A percentile compares a stretch with the other conserved stretches of the same genome.
phyloP scores from a whole-genome alignment of 2,797 vertebrate species.

The Zalophus californianus region DNA sequence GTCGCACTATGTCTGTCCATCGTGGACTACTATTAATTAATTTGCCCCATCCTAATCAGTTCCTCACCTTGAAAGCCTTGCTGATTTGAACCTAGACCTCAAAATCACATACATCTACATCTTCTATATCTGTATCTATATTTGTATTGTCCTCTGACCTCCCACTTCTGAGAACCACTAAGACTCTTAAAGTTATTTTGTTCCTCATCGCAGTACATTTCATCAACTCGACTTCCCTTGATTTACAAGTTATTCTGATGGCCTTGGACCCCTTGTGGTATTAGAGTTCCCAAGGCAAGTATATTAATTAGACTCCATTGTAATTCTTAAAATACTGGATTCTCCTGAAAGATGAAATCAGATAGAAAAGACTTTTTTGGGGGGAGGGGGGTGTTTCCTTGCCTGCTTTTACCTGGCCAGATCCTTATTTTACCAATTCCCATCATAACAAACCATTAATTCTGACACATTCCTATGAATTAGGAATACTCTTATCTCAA shows the following conservation, averaged over 20 bases:
- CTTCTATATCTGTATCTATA: background rate
- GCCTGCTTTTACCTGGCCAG: background rate
- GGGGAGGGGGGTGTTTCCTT: background rate
- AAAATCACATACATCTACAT: background rate
- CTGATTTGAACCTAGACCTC: background rate
- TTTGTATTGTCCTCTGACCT: background rate
- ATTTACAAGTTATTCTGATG: background rate
- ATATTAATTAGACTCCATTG: background rate
- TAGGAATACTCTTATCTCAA: slow-evolving; percentile 64
- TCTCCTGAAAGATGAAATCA: slow-evolving; percentile 8
- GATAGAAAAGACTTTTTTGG: background rate
- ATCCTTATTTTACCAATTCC: background rate
- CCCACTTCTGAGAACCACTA: background rate
- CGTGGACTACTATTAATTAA: background rate
- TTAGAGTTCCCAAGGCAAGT: background rate
- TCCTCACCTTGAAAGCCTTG: background rate
- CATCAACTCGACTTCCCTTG: background rate
- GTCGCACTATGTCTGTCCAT: background rate
- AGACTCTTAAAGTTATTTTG: background rate
- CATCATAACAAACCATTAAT: slow-evolving; percentile 8
- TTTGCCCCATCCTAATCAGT: background rate
- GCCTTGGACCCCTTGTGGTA: background rate
- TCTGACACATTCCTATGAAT: slow-evolving; percentile 50
- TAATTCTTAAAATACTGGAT: slow-evolving; percentile 1
- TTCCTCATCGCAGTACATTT: background rate